phyloP scores from a whole-genome alignment of 2,888 invertebrate genomes.

The Hemithea aestivaria region DNA sequence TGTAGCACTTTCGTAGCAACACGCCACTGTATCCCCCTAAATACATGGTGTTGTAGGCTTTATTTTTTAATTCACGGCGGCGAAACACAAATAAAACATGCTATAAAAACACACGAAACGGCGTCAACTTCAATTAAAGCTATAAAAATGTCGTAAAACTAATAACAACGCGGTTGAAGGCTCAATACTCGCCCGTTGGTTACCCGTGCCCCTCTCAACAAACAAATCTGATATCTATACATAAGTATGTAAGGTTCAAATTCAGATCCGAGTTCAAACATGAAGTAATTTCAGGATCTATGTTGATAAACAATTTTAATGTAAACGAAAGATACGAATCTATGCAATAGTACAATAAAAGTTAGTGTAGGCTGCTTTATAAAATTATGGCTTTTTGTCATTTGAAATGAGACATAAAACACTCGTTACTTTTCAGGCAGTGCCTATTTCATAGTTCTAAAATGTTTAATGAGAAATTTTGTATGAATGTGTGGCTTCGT shows the following conservation, averaged over 20 bases:
- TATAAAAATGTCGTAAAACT: constrained; percentile 55
- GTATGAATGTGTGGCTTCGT: no score
- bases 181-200: constrained; percentile 21
- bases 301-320: background rate
- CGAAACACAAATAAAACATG: constrained; percentile 40
- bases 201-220: constrained; percentile 6
- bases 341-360: no score
- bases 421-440: no score
- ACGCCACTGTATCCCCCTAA: constrained; percentile 19
- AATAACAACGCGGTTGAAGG: constrained; percentile 43
- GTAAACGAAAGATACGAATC: background rate
- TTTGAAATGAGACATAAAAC: no score
- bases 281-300: background rate
- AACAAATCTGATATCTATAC: constrained; percentile 12
- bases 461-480: no score
- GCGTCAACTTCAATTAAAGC: constrained; percentile 60
- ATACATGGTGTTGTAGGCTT: constrained; percentile 25
- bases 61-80: constrained; percentile 32
- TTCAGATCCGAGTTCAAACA: background rate
- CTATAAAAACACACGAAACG: constrained; percentile 44
- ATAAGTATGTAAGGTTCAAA: constrained; percentile 3
- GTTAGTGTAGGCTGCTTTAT: constrained; percentile 1
- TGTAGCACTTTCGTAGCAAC: constrained; percentile 4
- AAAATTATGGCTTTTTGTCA: background rate
- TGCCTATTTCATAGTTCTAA: no score